These are phyloP conservation scores for Gryllus bimaculatus DNA, from an alignment of 1,140 invertebrate genomes.

Conservation along the genomic window DNA sequence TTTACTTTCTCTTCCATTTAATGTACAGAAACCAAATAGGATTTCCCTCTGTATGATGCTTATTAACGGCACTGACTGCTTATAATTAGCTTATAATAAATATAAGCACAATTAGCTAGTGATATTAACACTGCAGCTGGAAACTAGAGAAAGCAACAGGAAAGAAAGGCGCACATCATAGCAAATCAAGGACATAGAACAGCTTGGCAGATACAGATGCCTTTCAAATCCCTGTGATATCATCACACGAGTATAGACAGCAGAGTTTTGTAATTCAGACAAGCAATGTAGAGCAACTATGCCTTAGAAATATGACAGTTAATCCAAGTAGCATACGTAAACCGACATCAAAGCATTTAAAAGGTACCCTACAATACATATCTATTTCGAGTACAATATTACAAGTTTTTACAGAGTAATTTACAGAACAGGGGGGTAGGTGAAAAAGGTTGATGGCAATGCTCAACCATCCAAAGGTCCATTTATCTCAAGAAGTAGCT, in stretches of 20 bases:
- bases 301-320: not conserved
- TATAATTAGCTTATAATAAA: no score
- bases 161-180: not conserved
- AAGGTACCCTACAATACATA: not conserved
- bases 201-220: not conserved
- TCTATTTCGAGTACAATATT: not conserved
- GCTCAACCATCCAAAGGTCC: slow-evolving; percentile 8
- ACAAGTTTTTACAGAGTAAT: not conserved
- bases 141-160: not conserved
- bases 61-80: not conserved
- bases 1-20: not conserved
- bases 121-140: no score
- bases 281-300: not conserved
- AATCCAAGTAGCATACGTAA: not conserved
- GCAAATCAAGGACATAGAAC: not conserved
- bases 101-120: no score
- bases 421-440: not conserved
- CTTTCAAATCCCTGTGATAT: not conserved
- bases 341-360: not conserved
- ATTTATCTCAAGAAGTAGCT: not conserved
- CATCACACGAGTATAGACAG: not conserved
- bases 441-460: not conserved
- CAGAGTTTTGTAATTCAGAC: not conserved
- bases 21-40: not conserved
- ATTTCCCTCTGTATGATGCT: not conserved